These are phyloP conservation scores for Eupithecia vulgata DNA, from an alignment of 2,888 invertebrate species.

Conservation along the genomic window DNA sequence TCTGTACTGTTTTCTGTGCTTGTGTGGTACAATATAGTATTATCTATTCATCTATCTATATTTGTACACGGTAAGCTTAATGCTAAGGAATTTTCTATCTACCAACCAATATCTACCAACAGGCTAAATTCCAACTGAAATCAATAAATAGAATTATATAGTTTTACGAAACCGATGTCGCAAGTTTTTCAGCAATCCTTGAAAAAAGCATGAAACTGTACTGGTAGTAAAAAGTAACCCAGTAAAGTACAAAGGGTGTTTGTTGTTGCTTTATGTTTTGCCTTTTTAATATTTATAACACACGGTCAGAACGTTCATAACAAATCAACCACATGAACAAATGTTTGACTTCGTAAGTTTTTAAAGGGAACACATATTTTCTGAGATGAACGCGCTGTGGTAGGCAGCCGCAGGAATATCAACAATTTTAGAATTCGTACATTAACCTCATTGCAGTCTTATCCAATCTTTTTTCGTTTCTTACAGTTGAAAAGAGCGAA, in stretches of 20 bases:
- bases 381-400: background rate
- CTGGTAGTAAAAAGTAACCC: background rate
- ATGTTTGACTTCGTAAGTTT: background rate
- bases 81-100: background rate
- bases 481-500: background rate
- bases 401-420: background rate
- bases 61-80: too few relatives aligned
- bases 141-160: background rate
- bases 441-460: background rate
- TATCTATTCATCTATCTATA: too few relatives aligned
- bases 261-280: background rate
- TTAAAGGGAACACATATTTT: background rate
- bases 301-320: background rate
- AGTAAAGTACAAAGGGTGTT: slow-evolving; percentile 3
- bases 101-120: background rate
- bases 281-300: background rate
- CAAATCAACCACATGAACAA: background rate
- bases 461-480: background rate
- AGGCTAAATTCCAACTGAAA: background rate
- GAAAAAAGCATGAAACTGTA: background rate
- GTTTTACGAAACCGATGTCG: background rate
- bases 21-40: too few relatives aligned
- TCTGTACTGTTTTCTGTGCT: too few relatives aligned
- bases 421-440: background rate
- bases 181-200: background rate